Evolutionary conservation across 1,140 invertebrate species (phyloP).

Genomic region (Lasaia peninsularis): DNA sequence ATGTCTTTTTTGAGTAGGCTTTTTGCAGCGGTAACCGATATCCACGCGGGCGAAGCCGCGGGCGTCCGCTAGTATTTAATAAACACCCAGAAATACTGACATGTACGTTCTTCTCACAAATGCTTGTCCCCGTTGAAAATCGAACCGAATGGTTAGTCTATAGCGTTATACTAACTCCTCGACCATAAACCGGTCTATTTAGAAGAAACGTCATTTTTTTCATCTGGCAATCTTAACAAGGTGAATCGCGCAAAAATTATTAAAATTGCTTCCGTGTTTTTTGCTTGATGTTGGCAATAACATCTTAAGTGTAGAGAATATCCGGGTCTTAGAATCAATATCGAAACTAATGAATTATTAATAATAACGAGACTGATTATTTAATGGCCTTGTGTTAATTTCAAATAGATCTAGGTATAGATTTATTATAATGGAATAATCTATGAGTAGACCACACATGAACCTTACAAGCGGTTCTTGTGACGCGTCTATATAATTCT

Average conservation of each 20-base stretch:
- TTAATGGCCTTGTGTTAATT: not conserved
- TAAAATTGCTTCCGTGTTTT: conserved; percentile 17
- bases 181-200: conserved; percentile 5
- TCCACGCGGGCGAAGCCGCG: no score
- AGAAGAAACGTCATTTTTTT: not conserved
- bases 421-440: not conserved
- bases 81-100: no score
- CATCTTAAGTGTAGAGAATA: conserved; percentile 3
- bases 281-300: conserved; percentile 8
- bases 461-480: no score
- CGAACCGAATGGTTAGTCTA: no score
- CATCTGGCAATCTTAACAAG: conserved; percentile 1
- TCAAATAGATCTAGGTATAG: conserved; percentile 1
- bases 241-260: conserved; percentile 6
- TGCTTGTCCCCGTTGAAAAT: no score
- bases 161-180: no score
- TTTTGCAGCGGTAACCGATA: no score
- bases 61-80: no score
- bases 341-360: conserved; percentile 2
- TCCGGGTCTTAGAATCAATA: conserved; percentile 3
- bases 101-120: no score
- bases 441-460: not conserved
- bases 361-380: not conserved
- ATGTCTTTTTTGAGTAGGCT: no score
- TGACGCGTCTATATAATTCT: no score